Conservation (phyloP, 2,797 vertebrate species). For the Anguilla marmorata region DNA sequence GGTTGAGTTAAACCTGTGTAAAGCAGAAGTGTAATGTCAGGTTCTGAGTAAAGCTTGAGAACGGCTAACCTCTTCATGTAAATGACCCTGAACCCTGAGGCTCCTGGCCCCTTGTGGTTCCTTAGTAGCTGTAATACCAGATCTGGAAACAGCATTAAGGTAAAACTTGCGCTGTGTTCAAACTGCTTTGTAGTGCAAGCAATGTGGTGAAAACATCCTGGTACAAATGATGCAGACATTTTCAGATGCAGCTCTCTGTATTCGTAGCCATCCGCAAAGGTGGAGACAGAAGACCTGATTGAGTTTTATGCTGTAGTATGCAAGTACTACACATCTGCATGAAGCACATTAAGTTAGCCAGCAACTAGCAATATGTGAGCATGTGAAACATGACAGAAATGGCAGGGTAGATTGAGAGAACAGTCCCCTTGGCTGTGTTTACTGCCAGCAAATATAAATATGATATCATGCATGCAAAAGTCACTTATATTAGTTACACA, state of each 20-base stretch:
- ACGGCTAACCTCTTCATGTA: background rate
- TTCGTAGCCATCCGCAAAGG: background rate
- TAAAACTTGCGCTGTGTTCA: background rate
- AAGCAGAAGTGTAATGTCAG: background rate
- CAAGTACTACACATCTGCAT: background rate
- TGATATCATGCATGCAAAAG: background rate
- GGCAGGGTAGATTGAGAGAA: background rate
- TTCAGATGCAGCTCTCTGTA: background rate
- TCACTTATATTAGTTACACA: too few species aligned
- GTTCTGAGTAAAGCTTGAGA: background rate
- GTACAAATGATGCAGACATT: background rate
- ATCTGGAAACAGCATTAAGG: background rate
- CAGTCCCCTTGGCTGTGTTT: background rate
- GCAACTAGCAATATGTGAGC: background rate
- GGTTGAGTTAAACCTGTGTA: background rate
- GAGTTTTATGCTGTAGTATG: background rate
- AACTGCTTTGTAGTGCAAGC: background rate
- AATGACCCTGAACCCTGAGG: background rate
- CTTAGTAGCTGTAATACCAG: background rate
- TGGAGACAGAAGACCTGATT: background rate
- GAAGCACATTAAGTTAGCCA: background rate
- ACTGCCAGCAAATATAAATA: too few species aligned
- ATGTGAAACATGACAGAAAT: background rate
- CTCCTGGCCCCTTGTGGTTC: background rate
- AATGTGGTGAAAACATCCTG: background rate